A percentile compares a stretch with the other conserved stretches of the same genome.
phyloP scores from a whole-genome alignment of 2,888 invertebrate genomes.

The Drosophila stalkeri region DNA sequence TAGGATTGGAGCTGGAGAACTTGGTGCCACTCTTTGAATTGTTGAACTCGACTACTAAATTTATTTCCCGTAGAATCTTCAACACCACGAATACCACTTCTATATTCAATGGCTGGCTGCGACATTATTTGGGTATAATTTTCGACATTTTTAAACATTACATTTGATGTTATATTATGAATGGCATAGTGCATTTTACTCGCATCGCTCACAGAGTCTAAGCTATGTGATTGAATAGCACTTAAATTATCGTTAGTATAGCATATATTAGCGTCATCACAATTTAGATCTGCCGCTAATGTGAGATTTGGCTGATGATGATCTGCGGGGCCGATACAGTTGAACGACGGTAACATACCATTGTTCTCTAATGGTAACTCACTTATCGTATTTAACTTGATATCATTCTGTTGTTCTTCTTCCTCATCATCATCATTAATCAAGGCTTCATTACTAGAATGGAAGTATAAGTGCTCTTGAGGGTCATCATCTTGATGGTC shows the following conservation, averaged over 20 bases:
- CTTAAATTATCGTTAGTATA: slow-evolving; percentile 66
- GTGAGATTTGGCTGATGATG: slow-evolving; percentile 29
- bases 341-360: slow-evolving; percentile 78
- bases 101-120: slow-evolving; percentile 64
- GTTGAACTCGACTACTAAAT: slow-evolving; percentile 63
- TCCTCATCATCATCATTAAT: slow-evolving; percentile 15
- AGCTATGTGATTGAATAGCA: slow-evolving; percentile 55
- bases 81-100: slow-evolving; percentile 74
- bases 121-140: slow-evolving; percentile 14
- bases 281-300: slow-evolving; percentile 48
- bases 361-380: slow-evolving; percentile 73
- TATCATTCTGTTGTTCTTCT: background rate
- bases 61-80: slow-evolving; percentile 58
- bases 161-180: slow-evolving; percentile 21
- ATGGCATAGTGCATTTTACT: slow-evolving; percentile 15
- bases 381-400: slow-evolving; percentile 11
- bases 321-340: slow-evolving; percentile 66
- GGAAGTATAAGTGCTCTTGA: slow-evolving; percentile 30
- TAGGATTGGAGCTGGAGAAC: slow-evolving; percentile 90
- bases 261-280: slow-evolving; percentile 68
- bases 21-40: slow-evolving; percentile 97
- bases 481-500: background rate
- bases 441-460: slow-evolving; percentile 31
- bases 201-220: slow-evolving; percentile 34
- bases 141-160: slow-evolving; percentile 1